Evolutionary conservation across 2,888 invertebrate genomes (phyloP).

Genomic region (Agriopis aurantiaria): DNA sequence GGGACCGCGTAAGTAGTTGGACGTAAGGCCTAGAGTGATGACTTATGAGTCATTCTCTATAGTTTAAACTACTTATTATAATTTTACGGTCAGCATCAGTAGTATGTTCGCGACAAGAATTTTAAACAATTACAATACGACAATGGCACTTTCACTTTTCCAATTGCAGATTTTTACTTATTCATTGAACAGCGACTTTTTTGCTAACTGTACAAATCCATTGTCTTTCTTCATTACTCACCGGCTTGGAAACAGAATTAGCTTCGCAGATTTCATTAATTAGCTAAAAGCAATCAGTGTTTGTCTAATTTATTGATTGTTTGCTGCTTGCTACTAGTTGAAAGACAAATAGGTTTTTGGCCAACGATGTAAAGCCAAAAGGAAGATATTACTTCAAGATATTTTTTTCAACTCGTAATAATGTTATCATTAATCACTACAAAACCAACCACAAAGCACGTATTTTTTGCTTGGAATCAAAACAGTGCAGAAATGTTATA

Average conservation of each 20-base stretch:
- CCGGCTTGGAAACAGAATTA: slow-evolving; percentile 5
- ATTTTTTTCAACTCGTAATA: too few relatives aligned
- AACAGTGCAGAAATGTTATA: too few relatives aligned
- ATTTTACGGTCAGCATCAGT: not conserved
- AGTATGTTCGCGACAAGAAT: not conserved
- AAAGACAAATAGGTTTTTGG: not conserved
- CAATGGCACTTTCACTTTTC: slow-evolving; percentile 1
- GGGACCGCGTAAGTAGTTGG: too few relatives aligned
- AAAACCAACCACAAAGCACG: too few relatives aligned
- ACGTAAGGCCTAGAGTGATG: too few relatives aligned
- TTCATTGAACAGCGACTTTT: not conserved
- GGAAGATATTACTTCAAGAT: too few relatives aligned
- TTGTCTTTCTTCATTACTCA: slow-evolving; percentile 7
- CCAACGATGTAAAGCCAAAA: too few relatives aligned
- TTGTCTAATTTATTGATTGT: slow-evolving; percentile 4
- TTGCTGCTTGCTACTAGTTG: not conserved
- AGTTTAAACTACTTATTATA: not conserved
- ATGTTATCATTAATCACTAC: too few relatives aligned
- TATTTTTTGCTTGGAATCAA: too few relatives aligned
- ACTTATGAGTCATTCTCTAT: too few relatives aligned
- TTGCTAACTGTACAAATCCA: slow-evolving; percentile 1
- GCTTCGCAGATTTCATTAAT: slow-evolving; percentile 11
- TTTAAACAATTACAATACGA: not conserved
- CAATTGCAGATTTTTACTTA: not conserved
- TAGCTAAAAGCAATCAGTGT: slow-evolving; percentile 12